Percentiles rank a stretch among this genome's conserved stretches.
Conservation (phyloP, 2,113 vertebrate species). For the Oreochromis niloticus region DNA sequence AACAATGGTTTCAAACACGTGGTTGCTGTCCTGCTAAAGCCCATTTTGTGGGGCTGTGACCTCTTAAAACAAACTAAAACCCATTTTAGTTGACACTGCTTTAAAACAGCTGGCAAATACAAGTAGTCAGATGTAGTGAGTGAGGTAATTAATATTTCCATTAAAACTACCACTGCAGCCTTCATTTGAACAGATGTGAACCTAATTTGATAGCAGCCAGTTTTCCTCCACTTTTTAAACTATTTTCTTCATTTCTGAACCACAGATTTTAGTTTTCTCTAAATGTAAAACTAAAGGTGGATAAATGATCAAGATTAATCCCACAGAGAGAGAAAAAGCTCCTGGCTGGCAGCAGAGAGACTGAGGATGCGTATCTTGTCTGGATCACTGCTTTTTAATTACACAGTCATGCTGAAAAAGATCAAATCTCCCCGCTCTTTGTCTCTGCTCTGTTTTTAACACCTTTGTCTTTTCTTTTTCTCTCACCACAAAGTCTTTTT, state of each 20-base stretch:
- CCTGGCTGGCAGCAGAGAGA: not conserved
- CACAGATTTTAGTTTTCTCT: not conserved
- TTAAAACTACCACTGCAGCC: not conserved
- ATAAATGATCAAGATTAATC: not conserved
- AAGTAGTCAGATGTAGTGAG: not conserved
- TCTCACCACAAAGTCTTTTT: not conserved
- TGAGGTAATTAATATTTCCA: not conserved
- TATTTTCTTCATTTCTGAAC: not conserved
- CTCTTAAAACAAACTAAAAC: not conserved
- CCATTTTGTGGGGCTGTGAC: not conserved
- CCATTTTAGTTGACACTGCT: not conserved
- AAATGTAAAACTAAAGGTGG: not conserved
- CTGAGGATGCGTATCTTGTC: not conserved
- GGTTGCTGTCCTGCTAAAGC: not conserved
- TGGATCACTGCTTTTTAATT: slow-evolving; percentile 43
- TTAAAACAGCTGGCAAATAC: not conserved
- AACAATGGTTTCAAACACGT: not conserved
- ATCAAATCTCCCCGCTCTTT: not conserved
- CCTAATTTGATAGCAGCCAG: not conserved
- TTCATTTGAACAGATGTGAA: not conserved
- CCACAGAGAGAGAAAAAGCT: not conserved
- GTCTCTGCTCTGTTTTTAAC: not conserved
- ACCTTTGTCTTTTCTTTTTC: not conserved
- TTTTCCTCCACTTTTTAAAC: not conserved
- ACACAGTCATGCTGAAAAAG: not conserved